Conservation (phyloP, 2,888 invertebrate genomes). For the Nomada flava region DNA sequence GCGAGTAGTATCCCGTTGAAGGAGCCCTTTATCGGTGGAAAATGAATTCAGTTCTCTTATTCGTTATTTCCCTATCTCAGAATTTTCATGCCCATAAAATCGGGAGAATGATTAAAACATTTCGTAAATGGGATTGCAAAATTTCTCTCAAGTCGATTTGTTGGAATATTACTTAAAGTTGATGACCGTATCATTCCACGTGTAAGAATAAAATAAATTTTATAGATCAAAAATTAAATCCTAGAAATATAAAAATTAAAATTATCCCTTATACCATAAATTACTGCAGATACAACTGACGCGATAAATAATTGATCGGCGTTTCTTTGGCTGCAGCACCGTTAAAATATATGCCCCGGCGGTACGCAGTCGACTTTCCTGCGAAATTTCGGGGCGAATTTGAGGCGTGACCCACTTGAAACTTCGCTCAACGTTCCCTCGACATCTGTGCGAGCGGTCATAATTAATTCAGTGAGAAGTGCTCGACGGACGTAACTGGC, state of each 20-base stretch:
- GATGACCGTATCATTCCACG: slow-evolving; percentile 14
- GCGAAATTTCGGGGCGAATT: slow-evolving; percentile 19
- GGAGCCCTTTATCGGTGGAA: neutral
- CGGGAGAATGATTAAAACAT: no score
- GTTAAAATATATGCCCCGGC: neutral
- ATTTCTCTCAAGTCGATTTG: no score
- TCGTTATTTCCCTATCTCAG: no score
- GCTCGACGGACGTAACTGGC: slow-evolving; percentile 22
- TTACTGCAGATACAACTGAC: neutral
- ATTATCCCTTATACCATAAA: slow-evolving; percentile 2
- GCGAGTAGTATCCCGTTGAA: neutral
- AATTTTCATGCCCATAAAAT: no score
- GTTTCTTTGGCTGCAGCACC: neutral
- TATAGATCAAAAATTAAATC: no score
- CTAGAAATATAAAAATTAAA: no score
- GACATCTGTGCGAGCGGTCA: slow-evolving; percentile 32
- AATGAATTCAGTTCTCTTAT: no score
- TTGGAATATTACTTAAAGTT: neutral
- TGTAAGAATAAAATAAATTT: no score
- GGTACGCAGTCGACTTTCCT: slow-evolving; percentile 3
- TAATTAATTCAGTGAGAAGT: slow-evolving; percentile 51
- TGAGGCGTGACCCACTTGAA: slow-evolving; percentile 29
- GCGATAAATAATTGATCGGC: slow-evolving; percentile 25
- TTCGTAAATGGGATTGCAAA: no score
- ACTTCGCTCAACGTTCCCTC: slow-evolving; percentile 21